phyloP scores from a whole-genome alignment of 2,888 invertebrate genomes.

The Lysandra coridon region DNA sequence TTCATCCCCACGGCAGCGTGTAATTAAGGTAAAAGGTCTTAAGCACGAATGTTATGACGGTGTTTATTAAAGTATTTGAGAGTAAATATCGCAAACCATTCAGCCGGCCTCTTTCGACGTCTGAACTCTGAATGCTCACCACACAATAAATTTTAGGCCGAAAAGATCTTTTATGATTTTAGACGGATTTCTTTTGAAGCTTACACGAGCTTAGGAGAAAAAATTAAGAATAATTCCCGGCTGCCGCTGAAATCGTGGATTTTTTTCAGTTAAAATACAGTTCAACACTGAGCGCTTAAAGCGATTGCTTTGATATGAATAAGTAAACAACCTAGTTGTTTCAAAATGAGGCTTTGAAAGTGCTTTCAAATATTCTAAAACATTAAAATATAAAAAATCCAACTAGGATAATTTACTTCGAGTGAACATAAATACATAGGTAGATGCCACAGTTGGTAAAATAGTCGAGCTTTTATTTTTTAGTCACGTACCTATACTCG shows the following conservation, averaged over 20 bases:
- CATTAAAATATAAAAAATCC: not conserved
- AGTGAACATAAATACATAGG: too few relatives aligned
- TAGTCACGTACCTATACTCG: not conserved
- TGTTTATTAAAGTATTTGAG: slow-evolving; percentile 76
- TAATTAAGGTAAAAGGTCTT: slow-evolving; percentile 79
- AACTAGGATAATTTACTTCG: too few relatives aligned
- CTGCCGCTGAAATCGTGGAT: slow-evolving; percentile 30
- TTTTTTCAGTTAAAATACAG: not conserved
- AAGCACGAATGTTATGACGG: slow-evolving; percentile 78
- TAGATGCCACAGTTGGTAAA: not conserved
- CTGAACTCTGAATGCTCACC: slow-evolving; percentile 69
- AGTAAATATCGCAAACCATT: slow-evolving; percentile 59
- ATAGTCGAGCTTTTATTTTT: not conserved
- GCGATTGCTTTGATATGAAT: slow-evolving; percentile 4
- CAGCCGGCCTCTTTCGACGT: slow-evolving; percentile 58
- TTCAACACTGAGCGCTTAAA: not conserved
- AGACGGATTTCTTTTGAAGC: slow-evolving; percentile 39
- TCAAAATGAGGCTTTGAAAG: not conserved
- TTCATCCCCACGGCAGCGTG: slow-evolving; percentile 62
- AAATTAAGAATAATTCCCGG: slow-evolving; percentile 41
- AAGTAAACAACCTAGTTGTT: slow-evolving; percentile 12
- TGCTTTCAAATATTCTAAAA: not conserved
- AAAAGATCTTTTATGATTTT: slow-evolving; percentile 54
- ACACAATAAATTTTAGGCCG: slow-evolving; percentile 64
- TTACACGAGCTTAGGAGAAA: slow-evolving; percentile 14